Evolutionary conservation across 1,140 invertebrate species (phyloP).

Genomic region (Pararge aegeria): DNA sequence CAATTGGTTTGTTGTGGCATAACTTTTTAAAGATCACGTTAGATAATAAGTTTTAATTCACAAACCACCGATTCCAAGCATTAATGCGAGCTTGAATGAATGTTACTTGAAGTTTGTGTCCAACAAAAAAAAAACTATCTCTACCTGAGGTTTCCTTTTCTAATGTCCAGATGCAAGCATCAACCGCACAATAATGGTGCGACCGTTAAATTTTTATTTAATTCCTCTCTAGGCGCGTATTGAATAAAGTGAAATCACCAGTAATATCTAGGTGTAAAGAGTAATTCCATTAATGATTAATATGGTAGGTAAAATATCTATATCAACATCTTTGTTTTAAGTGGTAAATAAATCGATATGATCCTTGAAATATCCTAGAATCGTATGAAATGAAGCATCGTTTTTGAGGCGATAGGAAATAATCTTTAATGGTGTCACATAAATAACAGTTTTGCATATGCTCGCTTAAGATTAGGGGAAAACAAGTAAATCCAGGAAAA

Average conservation of each 20-base stretch:
- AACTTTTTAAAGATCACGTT: neutral
- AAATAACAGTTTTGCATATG: no score
- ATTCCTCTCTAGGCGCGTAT: constrained; percentile 16
- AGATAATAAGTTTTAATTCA: constrained; percentile 5
- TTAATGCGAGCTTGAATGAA: neutral
- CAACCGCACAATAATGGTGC: constrained; percentile 27
- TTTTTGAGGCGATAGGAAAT: no score
- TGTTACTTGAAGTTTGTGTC: neutral
- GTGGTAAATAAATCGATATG: no score
- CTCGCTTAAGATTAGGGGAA: no score
- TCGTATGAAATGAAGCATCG: no score
- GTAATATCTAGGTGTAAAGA: no score
- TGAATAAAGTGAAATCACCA: constrained; percentile 25
- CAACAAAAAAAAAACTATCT: constrained; percentile 15
- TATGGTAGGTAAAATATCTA: no score
- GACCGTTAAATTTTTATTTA: constrained; percentile 21
- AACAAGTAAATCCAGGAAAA: neutral
- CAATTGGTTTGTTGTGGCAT: no score
- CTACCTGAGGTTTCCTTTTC: constrained; percentile 29
- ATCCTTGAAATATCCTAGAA: no score
- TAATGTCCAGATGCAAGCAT: constrained; percentile 24
- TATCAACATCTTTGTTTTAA: no score
- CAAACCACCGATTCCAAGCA: neutral
- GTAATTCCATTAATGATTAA: no score
- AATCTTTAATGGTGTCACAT: no score